Base-by-base conservation (phyloP, 2,797 vertebrate species). In the Enteromius unitaeniatus region DNA sequence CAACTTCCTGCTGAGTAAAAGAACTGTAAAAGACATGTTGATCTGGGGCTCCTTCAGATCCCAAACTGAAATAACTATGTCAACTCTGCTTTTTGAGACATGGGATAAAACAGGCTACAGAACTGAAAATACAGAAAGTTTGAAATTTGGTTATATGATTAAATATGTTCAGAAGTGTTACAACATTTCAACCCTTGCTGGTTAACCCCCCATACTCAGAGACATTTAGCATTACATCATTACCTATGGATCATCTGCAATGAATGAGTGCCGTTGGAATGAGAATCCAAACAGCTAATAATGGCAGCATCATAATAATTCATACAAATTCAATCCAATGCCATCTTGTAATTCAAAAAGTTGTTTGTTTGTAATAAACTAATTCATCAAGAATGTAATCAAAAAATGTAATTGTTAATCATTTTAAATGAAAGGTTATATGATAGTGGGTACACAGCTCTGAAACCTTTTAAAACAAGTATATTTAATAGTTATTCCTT, bases 11-110 rank as follows among this genome's bases (percentile, higher is more conserved):
- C 78, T 26, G 49, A 23, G 34, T 42, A 21, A 40, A 70, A 40
- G 6, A 70, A 55, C 31, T 79, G 64, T 64, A 64, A 64, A 64
- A 58, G 10, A 26, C 49, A 7, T 80, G 78, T 58, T n/a, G 68
- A 80, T 42, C 34, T 69, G 67, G 34, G 53, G 34, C 23, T 58
- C 34, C 19, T 74, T 73, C n/a, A 40, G 51, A 69, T 68, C 21
- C 21, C 9, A 80, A 70, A 17, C 62, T 64, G 62, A 64, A 64
- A 58, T 11, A 40, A 55, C 17, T 55, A 14, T 14, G 49, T 55
- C 49, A 74, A 19, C 26, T 49, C 64, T 26, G 31, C 28, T 40
- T 79, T 34, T 40, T 40, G n/a, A 68, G n/a, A 69, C 47, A 10
- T 37, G 13, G 14, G n/a, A 55, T 10, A 68, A 28, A 47, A 64